Base-by-base conservation (phyloP, 2,113 vertebrate species). In the Gopherus flavomarginatus region DNA sequence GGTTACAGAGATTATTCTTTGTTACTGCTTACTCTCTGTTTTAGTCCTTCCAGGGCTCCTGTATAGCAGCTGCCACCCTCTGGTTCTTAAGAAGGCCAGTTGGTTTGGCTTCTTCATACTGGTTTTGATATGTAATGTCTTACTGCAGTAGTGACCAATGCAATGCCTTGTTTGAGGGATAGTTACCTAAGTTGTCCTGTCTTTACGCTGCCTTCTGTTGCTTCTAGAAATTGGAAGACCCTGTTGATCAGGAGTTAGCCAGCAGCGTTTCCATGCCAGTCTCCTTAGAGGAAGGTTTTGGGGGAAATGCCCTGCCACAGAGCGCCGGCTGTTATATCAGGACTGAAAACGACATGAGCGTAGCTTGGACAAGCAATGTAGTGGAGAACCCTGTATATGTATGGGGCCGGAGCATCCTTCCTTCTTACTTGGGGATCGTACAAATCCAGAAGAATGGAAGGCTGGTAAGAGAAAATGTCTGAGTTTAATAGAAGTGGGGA, bases 371-470 rank as follows among this genome's bases (percentile, higher is more conserved):
- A 29, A 53, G 86, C 9, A 89, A 83, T 29, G 22, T 62, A 17
- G 42, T 86, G 81, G 92, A 94, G 29, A n/a, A 31, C 78, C 26
- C 88, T 27, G 35, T 65, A 5, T 87, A 69, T 31, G 11, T 91
- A 11, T 93, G 94, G 90, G 72, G 80, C 65, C 49, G 84, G 6
- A 57, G 87, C 13, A n/a, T 93, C 49, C 80, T 95, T n/a, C 95
- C 95, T 24, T 82, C 94, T 8, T 96, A 92, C 5, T 9, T 96
- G 83, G 95, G 87, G 24, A 49, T 96, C 9, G 52, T 95, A 13
- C 94, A 96, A 47, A 80, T 96, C 50, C 90, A 95, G 83, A 95
- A 95, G 27, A 65, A 47, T 22, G 78, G 92, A 8, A 85, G 56
- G 31, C 9, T 49, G 93, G 91, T 93, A 83, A 92, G 87, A 53